Evolutionary conservation across 2,797 vertebrate species (phyloP), one percentile per base, ranked within the genome.

Genomic region (Botia almorhae): DNA sequence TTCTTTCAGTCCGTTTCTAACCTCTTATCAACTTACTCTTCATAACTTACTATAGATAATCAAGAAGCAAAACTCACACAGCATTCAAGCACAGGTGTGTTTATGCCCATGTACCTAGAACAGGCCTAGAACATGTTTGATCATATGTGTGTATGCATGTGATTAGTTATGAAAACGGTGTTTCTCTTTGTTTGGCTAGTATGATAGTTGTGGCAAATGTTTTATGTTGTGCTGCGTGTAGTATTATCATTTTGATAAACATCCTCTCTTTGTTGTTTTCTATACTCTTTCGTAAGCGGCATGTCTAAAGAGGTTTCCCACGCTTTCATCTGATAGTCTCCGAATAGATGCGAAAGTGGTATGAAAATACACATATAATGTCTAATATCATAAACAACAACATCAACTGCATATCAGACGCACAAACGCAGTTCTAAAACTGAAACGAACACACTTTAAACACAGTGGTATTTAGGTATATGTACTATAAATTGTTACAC

Each of bases 241-340:
- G 46, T 82, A 23, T 69, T 56, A 26, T 83, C 48, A 29, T 16
- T 70, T 19, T 89, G 89, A 90, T 88, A 87, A 82, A 81, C 81
- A 85, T 73, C 67, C 85, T 87, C 87, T 89, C 84, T 90, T 81
- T 87, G 50, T 29, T 76, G 10, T 71, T 74, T 48, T 89, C 80
- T 72, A 60, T 75, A 83, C 85, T 89, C 82, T 93, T 85, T 86
- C 69, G 26, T 33, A 65, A 43, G 82, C 69, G 55, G 43, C 69
- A 23, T 61, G 60, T 46, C 58, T 75, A 60, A 80, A 10, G 53
- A 69, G 0, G 56, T 72, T 87, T 87, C 84, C 56, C 80, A 83
- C 55, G 29, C 81, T 78, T 82, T 85, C 53, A 60, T 73, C 50
- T 51, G 33, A 50, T 69, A 36, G 43, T 71, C 67, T 82, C 53